These are phyloP conservation scores for Thera obeliscata DNA, from an alignment of 2,888 invertebrate species.

Conservation along the genomic window DNA sequence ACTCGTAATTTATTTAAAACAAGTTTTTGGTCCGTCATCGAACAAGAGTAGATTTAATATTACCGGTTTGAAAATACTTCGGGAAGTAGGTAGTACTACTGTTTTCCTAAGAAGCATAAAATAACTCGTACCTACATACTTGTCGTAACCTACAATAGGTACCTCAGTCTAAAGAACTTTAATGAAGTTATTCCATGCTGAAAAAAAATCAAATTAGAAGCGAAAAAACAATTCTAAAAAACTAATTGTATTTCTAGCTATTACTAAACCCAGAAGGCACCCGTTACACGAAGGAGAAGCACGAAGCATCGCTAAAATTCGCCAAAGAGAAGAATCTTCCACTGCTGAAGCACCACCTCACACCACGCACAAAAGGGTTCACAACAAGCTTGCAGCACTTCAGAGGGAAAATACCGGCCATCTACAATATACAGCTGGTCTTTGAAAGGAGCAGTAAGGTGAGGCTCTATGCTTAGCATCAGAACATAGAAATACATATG, in stretches of 20 bases:
- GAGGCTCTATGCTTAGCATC: slow-evolving; percentile 18
- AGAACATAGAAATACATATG: no score
- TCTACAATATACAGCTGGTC: slow-evolving; percentile 92
- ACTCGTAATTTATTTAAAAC: no score
- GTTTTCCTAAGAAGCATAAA: no score
- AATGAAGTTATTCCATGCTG: no score
- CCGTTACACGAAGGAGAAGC: slow-evolving; percentile 94
- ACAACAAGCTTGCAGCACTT: slow-evolving; percentile 93
- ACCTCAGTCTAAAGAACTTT: no score
- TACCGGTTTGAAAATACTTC: no score
- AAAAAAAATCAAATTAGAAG: no score
- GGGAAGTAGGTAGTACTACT: no score
- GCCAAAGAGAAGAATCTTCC: slow-evolving; percentile 94
- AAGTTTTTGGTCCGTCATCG: no score
- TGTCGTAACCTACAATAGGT: no score
- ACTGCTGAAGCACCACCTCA: slow-evolving; percentile 93
- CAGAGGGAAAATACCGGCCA: slow-evolving; percentile 90
- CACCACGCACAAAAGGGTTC: slow-evolving; percentile 98
- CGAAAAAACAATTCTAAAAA: not conserved
- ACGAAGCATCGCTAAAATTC: slow-evolving; percentile 93
- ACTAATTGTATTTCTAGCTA: slow-evolving; percentile 81
- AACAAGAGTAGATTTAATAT: no score
- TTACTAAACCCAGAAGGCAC: slow-evolving; percentile 97
- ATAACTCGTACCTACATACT: no score
- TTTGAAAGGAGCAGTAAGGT: slow-evolving; percentile 87